A percentile compares a stretch with the other conserved stretches of the same genome.
Evolutionary conservation across 1,140 invertebrate genomes (phyloP).

Genomic region (Triops longicaudatus): DNA sequence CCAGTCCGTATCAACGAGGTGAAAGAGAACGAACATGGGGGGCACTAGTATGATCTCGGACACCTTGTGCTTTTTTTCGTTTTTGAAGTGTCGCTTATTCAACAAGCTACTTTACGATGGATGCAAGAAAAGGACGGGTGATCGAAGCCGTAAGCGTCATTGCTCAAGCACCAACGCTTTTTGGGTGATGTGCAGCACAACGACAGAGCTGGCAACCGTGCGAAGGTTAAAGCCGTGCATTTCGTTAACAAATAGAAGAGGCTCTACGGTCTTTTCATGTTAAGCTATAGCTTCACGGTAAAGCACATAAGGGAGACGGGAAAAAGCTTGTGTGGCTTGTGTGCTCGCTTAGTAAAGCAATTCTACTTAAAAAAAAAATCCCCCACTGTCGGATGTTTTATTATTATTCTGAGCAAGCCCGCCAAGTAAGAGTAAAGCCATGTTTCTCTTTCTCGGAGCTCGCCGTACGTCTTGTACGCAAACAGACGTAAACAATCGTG

Average conservation of each 20-base stretch:
- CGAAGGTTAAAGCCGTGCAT: background rate
- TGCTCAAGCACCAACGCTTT: background rate
- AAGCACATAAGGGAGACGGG: background rate
- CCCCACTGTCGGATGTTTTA: background rate
- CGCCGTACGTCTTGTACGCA: background rate
- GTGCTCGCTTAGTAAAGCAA: background rate
- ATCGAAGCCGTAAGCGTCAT: background rate
- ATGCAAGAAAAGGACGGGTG: background rate
- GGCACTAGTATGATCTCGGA: background rate
- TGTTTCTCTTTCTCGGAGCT: background rate
- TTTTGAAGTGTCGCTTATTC: background rate
- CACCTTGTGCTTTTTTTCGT: background rate
- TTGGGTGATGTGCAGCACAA: background rate
- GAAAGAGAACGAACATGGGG: background rate
- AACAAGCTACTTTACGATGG: background rate
- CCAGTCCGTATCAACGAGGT: background rate
- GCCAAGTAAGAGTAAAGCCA: background rate
- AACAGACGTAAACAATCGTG: background rate
- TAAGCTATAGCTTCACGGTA: background rate
- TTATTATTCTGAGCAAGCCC: background rate
- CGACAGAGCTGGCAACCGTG: background rate
- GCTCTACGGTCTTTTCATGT: background rate
- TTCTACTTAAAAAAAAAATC: too few species aligned
- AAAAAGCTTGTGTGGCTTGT: background rate
- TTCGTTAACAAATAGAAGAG: background rate